Evolutionary conservation across 2,113 vertebrate genomes (phyloP).

Genomic region (Trogon melanurus): DNA sequence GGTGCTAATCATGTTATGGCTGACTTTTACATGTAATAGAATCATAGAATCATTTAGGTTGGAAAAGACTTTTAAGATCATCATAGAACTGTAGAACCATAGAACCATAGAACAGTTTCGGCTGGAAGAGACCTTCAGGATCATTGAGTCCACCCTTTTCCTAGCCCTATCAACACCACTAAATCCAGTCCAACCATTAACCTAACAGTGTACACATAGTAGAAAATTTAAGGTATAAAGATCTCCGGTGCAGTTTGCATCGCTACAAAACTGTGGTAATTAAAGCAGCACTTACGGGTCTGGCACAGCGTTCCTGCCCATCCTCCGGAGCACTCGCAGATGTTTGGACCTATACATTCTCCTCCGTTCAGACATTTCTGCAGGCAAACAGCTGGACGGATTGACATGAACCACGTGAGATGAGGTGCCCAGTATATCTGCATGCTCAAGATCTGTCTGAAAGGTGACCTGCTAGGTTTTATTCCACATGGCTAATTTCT

Average conservation of each 20-base stretch:
- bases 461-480: background rate
- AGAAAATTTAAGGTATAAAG: accelerated
- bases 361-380: conserved; percentile 77
- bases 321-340: conserved; percentile 64
- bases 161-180: no score
- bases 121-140: no score
- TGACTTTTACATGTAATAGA: background rate
- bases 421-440: background rate
- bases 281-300: conserved; percentile 74
- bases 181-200: background rate
- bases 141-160: no score
- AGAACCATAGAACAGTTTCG: no score
- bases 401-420: background rate
- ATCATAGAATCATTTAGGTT: background rate
- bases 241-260: accelerated
- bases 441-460: background rate
- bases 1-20: background rate
- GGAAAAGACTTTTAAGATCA: background rate
- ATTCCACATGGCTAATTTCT: background rate
- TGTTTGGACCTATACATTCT: conserved; percentile 74
- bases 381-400: conserved; percentile 75
- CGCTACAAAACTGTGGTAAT: background rate
- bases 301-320: conserved; percentile 79
- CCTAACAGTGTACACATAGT: background rate
- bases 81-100: no score